Evolutionary conservation across 2,113 vertebrate genomes (phyloP).

Genomic region (Xyliphius kryptos): DNA sequence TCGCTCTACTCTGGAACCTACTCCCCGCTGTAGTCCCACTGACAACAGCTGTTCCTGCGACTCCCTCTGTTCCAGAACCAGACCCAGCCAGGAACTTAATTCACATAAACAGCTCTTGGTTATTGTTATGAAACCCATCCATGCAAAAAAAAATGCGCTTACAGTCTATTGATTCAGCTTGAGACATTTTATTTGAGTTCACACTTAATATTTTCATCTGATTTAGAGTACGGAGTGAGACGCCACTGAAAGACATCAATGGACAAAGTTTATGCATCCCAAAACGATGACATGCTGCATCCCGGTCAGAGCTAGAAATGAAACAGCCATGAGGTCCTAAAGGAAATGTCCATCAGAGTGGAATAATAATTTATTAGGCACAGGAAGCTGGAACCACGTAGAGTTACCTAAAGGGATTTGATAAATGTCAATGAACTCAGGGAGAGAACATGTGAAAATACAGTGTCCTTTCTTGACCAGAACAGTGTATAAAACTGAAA

Average conservation of each 20-base stretch:
- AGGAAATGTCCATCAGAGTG: no score
- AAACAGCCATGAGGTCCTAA: no score
- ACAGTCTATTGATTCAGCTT: slow-evolving; percentile 39
- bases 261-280: not conserved
- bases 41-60: slow-evolving; percentile 26
- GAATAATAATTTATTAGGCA: no score
- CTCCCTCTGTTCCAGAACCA: slow-evolving; percentile 1
- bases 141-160: not conserved
- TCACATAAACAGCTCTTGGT: slow-evolving; percentile 29
- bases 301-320: no score
- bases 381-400: no score
- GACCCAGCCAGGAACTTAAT: slow-evolving; percentile 5
- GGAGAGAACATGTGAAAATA: no score
- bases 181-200: not conserved
- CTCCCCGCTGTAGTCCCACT: slow-evolving; percentile 23
- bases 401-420: no score
- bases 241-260: not conserved
- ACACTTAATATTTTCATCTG: slow-evolving; percentile 25
- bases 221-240: slow-evolving; percentile 8
- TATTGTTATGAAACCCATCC: slow-evolving; percentile 18
- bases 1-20: slow-evolving; percentile 26
- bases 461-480: no score
- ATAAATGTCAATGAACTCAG: no score
- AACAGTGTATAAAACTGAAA: no score
- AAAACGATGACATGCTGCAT: not conserved